Evolutionary conservation across 2,888 invertebrate genomes (phyloP).

Genomic region (Callinectes sapidus): DNA sequence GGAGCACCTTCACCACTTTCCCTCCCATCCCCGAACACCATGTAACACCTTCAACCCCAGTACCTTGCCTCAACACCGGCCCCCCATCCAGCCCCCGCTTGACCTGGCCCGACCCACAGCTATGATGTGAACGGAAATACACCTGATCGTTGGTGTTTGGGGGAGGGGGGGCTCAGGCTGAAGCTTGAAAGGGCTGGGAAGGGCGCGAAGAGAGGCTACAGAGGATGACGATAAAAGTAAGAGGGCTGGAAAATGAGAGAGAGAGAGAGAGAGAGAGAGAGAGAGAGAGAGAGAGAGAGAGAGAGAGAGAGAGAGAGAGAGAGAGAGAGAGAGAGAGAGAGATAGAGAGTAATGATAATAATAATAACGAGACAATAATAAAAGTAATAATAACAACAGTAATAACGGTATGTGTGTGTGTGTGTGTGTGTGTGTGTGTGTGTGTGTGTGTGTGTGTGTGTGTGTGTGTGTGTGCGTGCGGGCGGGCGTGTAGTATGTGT

Average conservation of each 20-base stretch:
- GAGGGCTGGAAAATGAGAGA: background rate
- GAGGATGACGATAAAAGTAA: background rate
- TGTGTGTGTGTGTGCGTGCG: background rate
- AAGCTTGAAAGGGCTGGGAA: background rate
- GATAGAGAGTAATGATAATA: background rate
- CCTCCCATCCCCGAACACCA: background rate
- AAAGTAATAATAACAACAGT: background rate
- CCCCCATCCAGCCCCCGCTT: background rate
- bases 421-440: conserved; percentile 22
- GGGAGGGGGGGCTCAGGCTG: background rate
- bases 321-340: background rate
- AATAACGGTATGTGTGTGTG: background rate
- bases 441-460: conserved; percentile 12
- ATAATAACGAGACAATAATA: too few species aligned
- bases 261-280: background rate
- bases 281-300: background rate
- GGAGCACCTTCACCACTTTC: conserved; percentile 21
- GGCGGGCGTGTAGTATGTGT: background rate
- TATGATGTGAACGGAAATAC: conserved; percentile 11
- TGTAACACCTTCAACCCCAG: background rate
- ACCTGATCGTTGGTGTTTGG: background rate
- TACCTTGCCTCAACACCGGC: background rate
- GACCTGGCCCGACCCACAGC: background rate
- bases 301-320: background rate
- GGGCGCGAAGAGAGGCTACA: background rate